Evolutionary conservation across 2,888 invertebrate genomes (phyloP), one percentile per base, ranked within the genome.

Genomic region (Ormyrus nitidulus): DNA sequence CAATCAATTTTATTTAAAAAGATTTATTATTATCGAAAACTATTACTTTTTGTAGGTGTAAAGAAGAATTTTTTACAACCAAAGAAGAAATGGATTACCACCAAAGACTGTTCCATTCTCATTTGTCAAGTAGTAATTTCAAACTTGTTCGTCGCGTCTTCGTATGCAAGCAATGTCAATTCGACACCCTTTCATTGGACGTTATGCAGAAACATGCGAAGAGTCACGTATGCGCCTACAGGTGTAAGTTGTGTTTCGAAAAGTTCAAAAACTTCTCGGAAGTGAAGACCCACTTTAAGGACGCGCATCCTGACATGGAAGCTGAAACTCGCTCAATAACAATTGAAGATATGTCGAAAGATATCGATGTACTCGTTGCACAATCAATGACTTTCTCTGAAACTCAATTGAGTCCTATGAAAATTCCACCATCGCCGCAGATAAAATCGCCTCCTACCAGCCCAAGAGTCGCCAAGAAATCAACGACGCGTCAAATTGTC

Each of bases 231-330:
- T 90, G 91, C 76, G 87, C 91, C 0, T 90, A 89, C 61, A 86
- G 89, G 72, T 92, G 92, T 84, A 89, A 88, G 44, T 85, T 90
- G 54, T 92, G 92, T 79, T 75, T 85, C 0, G 79, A 84, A n/a
- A 84, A 85, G 0, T 91, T 90, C 68, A 85, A 85, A 6, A 87
- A 84, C 11, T 84, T 89, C 0, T 80, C 79, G 1, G 84, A 87
- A 2, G 87, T 89, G 1, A 85, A 87, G 3, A 72, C 82, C 4
- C 91, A 91, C 72, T 89, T 86, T 51, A 69, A 81, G 0, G 81
- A 85, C 51, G 85, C 85, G 0, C 91, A 92, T 84, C 85, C 88
- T 0, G 84, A 84, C 3, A 64, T 84, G 7, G 87, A 89, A 13
- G 76, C 86, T 0, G 89, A 88, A 19, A 86, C 87, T 0, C 71